Conservation (phyloP, 2,888 invertebrate species). For the Rosalia funebris region DNA sequence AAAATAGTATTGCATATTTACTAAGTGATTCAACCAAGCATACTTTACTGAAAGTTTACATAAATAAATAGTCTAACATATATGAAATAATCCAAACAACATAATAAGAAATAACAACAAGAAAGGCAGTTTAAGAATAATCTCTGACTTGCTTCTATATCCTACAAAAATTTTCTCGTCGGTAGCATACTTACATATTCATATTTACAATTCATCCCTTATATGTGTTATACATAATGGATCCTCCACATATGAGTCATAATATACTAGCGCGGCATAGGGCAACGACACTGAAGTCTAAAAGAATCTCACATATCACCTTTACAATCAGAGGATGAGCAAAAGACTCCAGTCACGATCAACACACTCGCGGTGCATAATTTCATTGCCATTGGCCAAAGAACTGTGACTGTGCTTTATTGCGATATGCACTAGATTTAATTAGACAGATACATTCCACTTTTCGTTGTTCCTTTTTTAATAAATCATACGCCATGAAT, state of each 20-base stretch:
- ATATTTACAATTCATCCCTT: slow-evolving; percentile 8
- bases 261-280: slow-evolving; percentile 12
- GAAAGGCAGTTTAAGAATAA: too few relatives aligned
- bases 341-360: slow-evolving; percentile 50
- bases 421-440: slow-evolving; percentile 10
- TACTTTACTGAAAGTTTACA: too few relatives aligned
- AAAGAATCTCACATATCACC: slow-evolving; percentile 42
- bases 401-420: slow-evolving; percentile 9
- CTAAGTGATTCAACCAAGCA: too few relatives aligned
- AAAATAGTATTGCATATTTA: too few relatives aligned
- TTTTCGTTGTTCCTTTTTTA: too few relatives aligned
- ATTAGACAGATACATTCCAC: slow-evolving; percentile 9
- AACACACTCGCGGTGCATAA: slow-evolving; percentile 53
- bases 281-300: slow-evolving; percentile 31
- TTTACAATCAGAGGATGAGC: slow-evolving; percentile 49
- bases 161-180: too few relatives aligned
- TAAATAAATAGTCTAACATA: too few relatives aligned
- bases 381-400: slow-evolving; percentile 48
- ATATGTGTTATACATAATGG: slow-evolving; percentile 1
- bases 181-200: too few relatives aligned
- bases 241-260: slow-evolving; percentile 18
- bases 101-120: neutral
- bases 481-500: too few relatives aligned
- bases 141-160: too few relatives aligned
- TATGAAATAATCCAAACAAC: neutral